A percentile compares a stretch with the other conserved stretches of the same genome.
Evolutionary conservation across 2,888 invertebrate genomes (phyloP).

Genomic region (Andrena fulva): DNA sequence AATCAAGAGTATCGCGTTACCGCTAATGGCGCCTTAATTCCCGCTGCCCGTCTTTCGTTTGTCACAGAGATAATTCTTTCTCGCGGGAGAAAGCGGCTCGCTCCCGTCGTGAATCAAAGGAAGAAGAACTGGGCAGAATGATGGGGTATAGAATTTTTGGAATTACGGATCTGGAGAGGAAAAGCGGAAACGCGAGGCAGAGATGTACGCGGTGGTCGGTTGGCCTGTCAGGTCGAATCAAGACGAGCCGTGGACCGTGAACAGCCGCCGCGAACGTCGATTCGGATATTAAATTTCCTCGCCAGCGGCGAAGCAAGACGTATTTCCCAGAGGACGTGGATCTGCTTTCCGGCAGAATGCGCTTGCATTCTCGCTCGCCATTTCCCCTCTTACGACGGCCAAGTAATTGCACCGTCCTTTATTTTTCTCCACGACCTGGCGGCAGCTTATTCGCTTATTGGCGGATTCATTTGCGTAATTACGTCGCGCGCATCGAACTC

Average conservation of each 20-base stretch:
- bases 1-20: slow-evolving; percentile 57
- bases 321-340: slow-evolving; percentile 66
- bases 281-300: slow-evolving; percentile 74
- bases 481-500: neutral
- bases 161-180: neutral
- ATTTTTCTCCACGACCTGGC: neutral
- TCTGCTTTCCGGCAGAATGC: slow-evolving; percentile 53
- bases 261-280: slow-evolving; percentile 52
- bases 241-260: slow-evolving; percentile 38
- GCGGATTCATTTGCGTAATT: slow-evolving; percentile 31
- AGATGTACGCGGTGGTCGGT: neutral
- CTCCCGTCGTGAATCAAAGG: no score
- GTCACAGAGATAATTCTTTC: neutral
- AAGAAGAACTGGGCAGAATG: neutral
- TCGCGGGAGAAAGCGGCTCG: no score
- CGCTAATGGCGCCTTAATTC: slow-evolving; percentile 47
- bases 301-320: slow-evolving; percentile 38
- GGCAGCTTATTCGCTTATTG: neutral
- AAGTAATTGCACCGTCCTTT: slow-evolving; percentile 47
- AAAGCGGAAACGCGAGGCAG: no score
- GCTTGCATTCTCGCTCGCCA: slow-evolving; percentile 38
- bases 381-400: slow-evolving; percentile 10
- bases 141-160: neutral
- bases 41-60: slow-evolving; percentile 1
- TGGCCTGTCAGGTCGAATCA: neutral